These are phyloP conservation scores for Spilosoma lubricipeda DNA, from an alignment of 2,888 invertebrate species.

Conservation along the genomic window DNA sequence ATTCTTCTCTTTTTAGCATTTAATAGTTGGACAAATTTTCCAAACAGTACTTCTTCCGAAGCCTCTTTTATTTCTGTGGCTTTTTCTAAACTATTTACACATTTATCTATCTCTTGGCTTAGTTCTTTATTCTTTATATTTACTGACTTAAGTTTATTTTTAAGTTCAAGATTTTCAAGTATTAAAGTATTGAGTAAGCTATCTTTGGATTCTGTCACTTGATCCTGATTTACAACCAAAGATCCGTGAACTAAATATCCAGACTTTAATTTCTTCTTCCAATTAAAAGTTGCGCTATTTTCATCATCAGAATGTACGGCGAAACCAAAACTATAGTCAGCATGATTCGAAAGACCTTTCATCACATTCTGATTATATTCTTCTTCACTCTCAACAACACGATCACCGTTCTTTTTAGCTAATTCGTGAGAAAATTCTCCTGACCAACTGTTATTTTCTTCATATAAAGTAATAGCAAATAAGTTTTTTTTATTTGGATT, in stretches of 20 bases:
- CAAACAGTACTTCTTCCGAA: constrained; percentile 69
- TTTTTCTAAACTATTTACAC: constrained; percentile 64
- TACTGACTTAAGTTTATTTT: constrained; percentile 39
- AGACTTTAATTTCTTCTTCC: constrained; percentile 65
- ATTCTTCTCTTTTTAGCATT: constrained; percentile 77
- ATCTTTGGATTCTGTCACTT: constrained; percentile 52
- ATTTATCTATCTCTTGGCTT: constrained; percentile 57
- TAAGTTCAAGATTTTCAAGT: constrained; percentile 61
- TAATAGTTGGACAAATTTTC: constrained; percentile 72
- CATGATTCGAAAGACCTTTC: constrained; percentile 45
- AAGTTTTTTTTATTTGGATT: constrained; percentile 57
- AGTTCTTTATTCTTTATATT: constrained; percentile 48
- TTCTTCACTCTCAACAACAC: constrained; percentile 57
- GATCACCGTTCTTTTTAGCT: constrained; percentile 55
- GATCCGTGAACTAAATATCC: constrained; percentile 61
- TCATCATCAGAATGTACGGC: constrained; percentile 30
- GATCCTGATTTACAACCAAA: constrained; percentile 56
- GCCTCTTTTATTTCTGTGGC: constrained; percentile 62
- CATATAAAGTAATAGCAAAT: constrained; percentile 68
- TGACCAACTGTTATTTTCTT: constrained; percentile 63
- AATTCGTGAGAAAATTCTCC: constrained; percentile 65
- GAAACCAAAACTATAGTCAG: constrained; percentile 58
- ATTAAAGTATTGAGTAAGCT: constrained; percentile 66
- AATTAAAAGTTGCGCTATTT: constrained; percentile 60
- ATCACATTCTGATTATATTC: constrained; percentile 62